These are phyloP conservation scores for Myzus persicae DNA, from an alignment of 1,140 invertebrate genomes.

Conservation along the genomic window DNA sequence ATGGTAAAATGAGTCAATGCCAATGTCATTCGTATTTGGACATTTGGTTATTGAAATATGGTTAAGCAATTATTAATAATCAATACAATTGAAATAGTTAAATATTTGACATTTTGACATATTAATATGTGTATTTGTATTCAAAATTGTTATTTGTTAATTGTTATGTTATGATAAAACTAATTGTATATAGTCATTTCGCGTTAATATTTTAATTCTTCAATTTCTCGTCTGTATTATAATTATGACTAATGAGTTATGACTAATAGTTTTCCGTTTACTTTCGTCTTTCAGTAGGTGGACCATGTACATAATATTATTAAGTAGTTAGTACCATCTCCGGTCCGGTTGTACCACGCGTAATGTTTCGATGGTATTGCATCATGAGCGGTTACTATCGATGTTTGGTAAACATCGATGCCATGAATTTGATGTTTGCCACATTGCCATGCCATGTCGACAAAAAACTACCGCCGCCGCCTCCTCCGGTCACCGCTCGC, in stretches of 20 bases:
- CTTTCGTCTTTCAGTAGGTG: neutral
- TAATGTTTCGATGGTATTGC: neutral
- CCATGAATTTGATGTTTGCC: neutral
- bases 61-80: neutral
- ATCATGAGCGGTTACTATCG: neutral
- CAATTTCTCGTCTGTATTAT: neutral
- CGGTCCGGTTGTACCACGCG: neutral
- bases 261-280: neutral
- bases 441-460: slow-evolving; percentile 25
- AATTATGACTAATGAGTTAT: neutral
- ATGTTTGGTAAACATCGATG: neutral
- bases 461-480: neutral
- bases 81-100: neutral
- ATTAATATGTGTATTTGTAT: too few species aligned
- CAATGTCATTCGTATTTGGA: neutral
- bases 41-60: too few species aligned
- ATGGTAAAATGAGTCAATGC: too few species aligned
- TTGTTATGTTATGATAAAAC: neutral
- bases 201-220: neutral
- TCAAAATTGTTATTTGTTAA: too few species aligned
- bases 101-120: too few species aligned
- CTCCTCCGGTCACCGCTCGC: neutral
- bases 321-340: neutral
- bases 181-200: neutral
- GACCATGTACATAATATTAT: neutral